Base-by-base conservation (phyloP, 1,140 invertebrate species). In the Gryon sp. region DNA sequence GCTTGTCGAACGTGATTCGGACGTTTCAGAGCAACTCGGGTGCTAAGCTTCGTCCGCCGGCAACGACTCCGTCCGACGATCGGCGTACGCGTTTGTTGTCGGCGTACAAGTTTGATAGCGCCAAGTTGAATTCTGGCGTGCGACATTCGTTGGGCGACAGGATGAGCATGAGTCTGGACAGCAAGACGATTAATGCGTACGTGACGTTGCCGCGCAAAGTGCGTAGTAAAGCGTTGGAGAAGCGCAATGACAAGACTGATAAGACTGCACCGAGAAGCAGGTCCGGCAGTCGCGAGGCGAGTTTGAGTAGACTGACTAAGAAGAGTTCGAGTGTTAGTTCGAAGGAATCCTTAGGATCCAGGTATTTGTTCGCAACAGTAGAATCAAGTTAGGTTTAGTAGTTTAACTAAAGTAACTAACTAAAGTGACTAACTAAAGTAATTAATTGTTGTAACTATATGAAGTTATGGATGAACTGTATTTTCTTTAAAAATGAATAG, bases 161-260 rank as follows among this genome's bases (percentile, higher is more conserved):
- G 80, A 79, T 83, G 86, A 52, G 62, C 22, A 86, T 77, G 77
- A 87, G 79, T 78, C 62, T 82, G 73, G 92, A 86, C 78, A 91
- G 78, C 72, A 92, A 88, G 78, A 88, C 92, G 0, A 87, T 93
- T 3, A 93, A 94, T 53, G 92, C 93, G 75, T 95, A 94, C 41
- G 94, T 92, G 1, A 95, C 95, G 0, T 82, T 95, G 6, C 94
- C 94, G 0, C 90, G 95, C n/a, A 89, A 93, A 34, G 89, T 86
- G 36, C 86, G 87, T 15, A 76, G 32, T 3, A 85, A 83, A 46
- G 74, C 85, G 2, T 24, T 62, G 1, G 48, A 82, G 15, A 81
- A 80, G 19, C 45, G 90, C 45, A 90, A 89, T 41, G 91, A 91
- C 70, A 92, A 89, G 65, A 90, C 89, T 11, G 86, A 86, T 2